phyloP scores from a whole-genome alignment of 2,797 vertebrate genomes.

The Manis javanica region DNA sequence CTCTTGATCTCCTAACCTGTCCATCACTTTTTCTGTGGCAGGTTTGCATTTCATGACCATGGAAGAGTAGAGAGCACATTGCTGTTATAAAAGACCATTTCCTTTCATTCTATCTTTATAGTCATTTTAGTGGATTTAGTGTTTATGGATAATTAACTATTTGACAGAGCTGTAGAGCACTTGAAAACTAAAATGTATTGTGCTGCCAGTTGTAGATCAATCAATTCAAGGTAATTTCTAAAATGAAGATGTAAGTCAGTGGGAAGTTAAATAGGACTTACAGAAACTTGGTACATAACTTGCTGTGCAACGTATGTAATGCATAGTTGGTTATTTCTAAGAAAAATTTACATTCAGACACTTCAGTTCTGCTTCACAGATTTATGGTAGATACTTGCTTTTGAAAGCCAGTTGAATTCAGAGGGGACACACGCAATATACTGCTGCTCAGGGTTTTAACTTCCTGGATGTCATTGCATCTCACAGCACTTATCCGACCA shows the following conservation, averaged over 20 bases:
- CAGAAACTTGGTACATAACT: neutral
- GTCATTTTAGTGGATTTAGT: conserved; percentile 46
- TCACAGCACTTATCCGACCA: neutral
- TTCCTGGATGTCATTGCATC: neutral
- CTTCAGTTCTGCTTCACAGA: conserved; percentile 16
- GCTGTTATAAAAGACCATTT: neutral
- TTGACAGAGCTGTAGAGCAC: neutral
- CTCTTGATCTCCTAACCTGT: neutral
- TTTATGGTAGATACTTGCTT: conserved; percentile 19
- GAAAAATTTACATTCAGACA: neutral
- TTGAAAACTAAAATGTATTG: conserved; percentile 43
- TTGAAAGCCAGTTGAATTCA: conserved; percentile 11
- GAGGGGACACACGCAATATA: neutral
- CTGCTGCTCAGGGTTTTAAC: neutral
- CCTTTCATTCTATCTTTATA: neutral
- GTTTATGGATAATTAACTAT: conserved; percentile 42
- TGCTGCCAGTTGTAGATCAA: neutral
- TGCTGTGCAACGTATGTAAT: conserved; percentile 4
- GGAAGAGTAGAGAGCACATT: neutral
- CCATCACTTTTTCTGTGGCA: neutral
- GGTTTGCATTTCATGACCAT: neutral
- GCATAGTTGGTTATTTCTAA: conserved; percentile 41
- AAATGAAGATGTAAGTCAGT: conserved; percentile 34
- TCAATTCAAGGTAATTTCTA: conserved; percentile 35
- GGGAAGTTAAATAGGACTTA: conserved; percentile 4